A percentile compares a stretch with the other conserved stretches of the same genome.
phyloP scores from a whole-genome alignment of 2,797 vertebrate genomes.

The Neosilurus mollespiculum region DNA sequence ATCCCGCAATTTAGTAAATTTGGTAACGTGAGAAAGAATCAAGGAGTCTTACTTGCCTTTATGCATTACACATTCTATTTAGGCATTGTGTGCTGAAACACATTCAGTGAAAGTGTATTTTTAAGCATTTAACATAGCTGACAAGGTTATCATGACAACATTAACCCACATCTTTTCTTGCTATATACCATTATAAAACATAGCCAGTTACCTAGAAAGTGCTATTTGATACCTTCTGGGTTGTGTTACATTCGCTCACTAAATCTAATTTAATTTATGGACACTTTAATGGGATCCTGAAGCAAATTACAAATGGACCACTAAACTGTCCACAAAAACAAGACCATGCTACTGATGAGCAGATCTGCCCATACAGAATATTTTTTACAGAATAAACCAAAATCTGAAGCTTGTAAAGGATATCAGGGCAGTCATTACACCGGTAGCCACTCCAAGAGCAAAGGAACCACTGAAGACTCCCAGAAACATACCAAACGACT shows the following conservation, averaged over 20 bases:
- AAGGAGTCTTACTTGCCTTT: slow-evolving; percentile 54
- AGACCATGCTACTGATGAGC: too few relatives aligned
- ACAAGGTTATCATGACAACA: neutral
- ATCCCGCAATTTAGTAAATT: slow-evolving; percentile 94
- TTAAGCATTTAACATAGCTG: neutral
- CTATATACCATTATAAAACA: neutral
- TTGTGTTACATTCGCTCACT: neutral
- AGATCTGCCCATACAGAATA: neutral
- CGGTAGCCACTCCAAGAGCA: slow-evolving; percentile 90
- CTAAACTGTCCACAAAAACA: neutral
- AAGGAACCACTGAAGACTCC: slow-evolving; percentile 98
- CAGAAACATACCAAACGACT: slow-evolving; percentile 91
- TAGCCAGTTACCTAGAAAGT: neutral
- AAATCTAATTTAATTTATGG: neutral
- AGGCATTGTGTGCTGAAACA: neutral
- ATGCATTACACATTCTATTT: neutral
- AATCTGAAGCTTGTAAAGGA: slow-evolving; percentile 70
- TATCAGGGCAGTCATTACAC: slow-evolving; percentile 94
- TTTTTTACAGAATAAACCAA: neutral
- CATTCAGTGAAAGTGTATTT: neutral
- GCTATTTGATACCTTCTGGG: slow-evolving; percentile 6
- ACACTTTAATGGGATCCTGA: neutral
- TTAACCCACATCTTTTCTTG: neutral
- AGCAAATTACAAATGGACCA: neutral
- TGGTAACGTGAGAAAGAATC: slow-evolving; percentile 85